Base-by-base conservation (phyloP, 2,888 invertebrate species). In the Nephrotoma appendiculata region DNA sequence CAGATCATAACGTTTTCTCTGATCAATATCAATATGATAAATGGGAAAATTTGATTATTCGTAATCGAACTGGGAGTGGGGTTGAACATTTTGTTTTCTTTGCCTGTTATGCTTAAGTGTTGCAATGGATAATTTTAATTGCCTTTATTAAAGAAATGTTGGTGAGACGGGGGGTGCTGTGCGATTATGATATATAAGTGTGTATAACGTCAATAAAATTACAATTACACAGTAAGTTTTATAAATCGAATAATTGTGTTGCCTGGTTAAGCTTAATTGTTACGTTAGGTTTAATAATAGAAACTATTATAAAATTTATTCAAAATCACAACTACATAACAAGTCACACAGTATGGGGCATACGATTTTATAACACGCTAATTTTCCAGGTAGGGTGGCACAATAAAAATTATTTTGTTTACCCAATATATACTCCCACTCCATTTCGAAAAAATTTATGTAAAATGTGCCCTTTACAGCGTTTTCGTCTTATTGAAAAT, bases 11-110 rank as follows among this genome's bases (percentile, higher is more conserved):
- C 87, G 87, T 86, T 86, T 71, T 71, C 71, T 87, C 87, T 87
- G 87, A 87, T 87, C 87, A 87, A 83, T 87, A 87, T 87, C 87
- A 87, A 71, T 87, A 86, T 87, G 87, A 87, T 87, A 87, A 87
- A 87, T 87, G 87, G 87, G 42, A 87, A 87, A 71, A 87, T 87
- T 87, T 87, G 87, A 87, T 87, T 87, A 87, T 87, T 31, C 85
- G 71, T 44, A 85, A 85, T 84, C 84, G 42, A 84, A 84, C 11
- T 71, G 31, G 9, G 71, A 31, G 71, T 52, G 15, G 5, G 5
- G 15, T 52, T 15, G 52, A 52, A 52, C 52, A 52, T 52, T 52
- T 52, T 31, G 31, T 15, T 52, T 31, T 71, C 71, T 4, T 71
- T 31, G 1, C 0, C 31, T 71, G 12, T 48, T 31, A 31, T 31